Evolutionary conservation across 2,888 invertebrate species (phyloP).

Genomic region (Tetrapedia diversipes): DNA sequence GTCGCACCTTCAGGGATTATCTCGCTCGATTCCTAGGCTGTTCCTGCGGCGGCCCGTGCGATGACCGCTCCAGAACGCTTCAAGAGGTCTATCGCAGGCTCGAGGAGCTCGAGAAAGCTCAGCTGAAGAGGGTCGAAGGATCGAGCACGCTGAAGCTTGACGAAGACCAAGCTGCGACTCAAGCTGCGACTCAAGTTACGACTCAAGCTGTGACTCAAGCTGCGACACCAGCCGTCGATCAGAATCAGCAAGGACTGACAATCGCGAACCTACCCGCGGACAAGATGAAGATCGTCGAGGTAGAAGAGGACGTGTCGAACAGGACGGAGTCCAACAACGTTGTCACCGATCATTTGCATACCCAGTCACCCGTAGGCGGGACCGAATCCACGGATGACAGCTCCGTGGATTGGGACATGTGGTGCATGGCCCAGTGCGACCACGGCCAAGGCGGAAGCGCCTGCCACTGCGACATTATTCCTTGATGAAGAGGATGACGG

Average conservation of each 20-base stretch:
- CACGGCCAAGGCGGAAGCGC: slow-evolving; percentile 90
- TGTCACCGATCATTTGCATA: background rate
- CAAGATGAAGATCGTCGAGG: background rate
- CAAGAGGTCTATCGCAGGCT: background rate
- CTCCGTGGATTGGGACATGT: slow-evolving; percentile 84
- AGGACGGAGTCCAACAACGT: background rate
- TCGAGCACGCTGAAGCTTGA: background rate
- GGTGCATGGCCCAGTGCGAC: slow-evolving; percentile 87
- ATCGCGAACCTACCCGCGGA: background rate
- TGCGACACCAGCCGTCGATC: background rate
- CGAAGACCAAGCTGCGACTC: background rate
- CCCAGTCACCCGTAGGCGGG: background rate
- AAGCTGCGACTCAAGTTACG: too few species aligned
- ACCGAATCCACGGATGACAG: background rate
- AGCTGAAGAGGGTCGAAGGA: background rate
- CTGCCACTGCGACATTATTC: slow-evolving; percentile 89
- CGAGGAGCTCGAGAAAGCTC: background rate
- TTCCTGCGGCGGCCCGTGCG: background rate
- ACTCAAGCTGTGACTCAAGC: too few species aligned
- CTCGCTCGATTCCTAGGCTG: slow-evolving; percentile 23
- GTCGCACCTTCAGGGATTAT: slow-evolving; percentile 26
- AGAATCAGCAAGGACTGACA: background rate
- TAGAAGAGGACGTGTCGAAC: background rate
- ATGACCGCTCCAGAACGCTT: background rate
- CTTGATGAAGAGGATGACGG: slow-evolving; percentile 74